These are phyloP conservation scores for Dryococelus australis DNA, from an alignment of 2,888 invertebrate genomes.

Conservation along the genomic window DNA sequence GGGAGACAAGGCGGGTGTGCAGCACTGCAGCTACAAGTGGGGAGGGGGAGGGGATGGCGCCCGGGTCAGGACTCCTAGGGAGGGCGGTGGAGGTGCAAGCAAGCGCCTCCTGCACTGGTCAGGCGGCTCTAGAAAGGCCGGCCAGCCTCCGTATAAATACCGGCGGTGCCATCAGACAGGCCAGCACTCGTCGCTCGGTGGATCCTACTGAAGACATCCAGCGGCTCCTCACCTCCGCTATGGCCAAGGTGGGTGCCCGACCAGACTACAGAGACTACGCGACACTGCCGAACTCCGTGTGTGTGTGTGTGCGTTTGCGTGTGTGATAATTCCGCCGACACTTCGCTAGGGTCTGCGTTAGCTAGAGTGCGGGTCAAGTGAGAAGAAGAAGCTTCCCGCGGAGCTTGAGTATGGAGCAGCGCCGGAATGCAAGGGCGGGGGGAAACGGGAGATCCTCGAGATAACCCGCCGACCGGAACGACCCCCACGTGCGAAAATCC, in stretches of 20 bases:
- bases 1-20: not conserved
- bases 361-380: too few relatives aligned
- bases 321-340: not conserved
- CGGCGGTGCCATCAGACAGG: slow-evolving; percentile 10
- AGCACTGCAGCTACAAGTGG: not conserved
- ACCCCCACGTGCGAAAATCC: too few relatives aligned
- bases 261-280: too few relatives aligned
- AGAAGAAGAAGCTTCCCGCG: too few relatives aligned
- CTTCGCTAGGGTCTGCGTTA: too few relatives aligned
- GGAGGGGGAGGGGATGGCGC: not conserved
- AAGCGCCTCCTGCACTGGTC: not conserved
- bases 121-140: not conserved
- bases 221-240: not conserved
- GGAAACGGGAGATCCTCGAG: too few relatives aligned
- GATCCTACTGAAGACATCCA: not conserved
- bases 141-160: slow-evolving; percentile 25
- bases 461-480: too few relatives aligned
- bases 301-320: too few relatives aligned
- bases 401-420: too few relatives aligned
- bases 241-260: not conserved
- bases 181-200: slow-evolving; percentile 29
- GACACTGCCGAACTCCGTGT: too few relatives aligned
- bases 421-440: too few relatives aligned
- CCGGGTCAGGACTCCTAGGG: not conserved
- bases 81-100: not conserved